Evolutionary conservation across 2,888 invertebrate genomes (phyloP), one percentile per base, ranked within the genome.

Genomic region (Amphimallon solstitiale): DNA sequence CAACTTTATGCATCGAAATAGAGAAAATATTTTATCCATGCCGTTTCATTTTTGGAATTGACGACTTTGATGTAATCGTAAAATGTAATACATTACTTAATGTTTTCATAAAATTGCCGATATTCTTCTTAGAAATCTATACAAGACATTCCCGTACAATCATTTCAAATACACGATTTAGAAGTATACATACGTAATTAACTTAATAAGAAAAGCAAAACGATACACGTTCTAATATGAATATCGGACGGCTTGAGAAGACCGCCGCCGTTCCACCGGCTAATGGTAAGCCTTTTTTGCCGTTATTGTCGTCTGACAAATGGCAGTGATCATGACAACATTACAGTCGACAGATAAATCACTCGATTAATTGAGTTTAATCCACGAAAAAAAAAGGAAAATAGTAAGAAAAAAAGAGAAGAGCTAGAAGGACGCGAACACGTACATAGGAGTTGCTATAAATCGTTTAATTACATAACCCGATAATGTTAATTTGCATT

Each of bases 381-480:
- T 34, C 56, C 34, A 43, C 34, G n/a, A 34, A 29, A 56, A 59
- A 54, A 54, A 40, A 29, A 3, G 29, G 29, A 5, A 29, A n/a
- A n/a, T n/a, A n/a, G n/a, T n/a, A n/a, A n/a, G n/a, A 29, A 29
- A 29, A 29, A 29, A 2, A 29, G 7, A 29, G 29, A 29, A 29
- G 29, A 59, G 56, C 34, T 29, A 59, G 43, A 59, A 43, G 15
- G 56, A 43, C 43, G 23, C 40, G 23, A 56, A 56, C 56, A 56
- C 56, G 56, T 59, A 59, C 56, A 43, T 43, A 59, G 43, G 43
- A 34, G 51, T 43, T 48, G 54, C 48, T 45, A 65, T 65, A 65
- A 65, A 65, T 65, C 56, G 64, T 59, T 59, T 59, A 65, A 65
- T 65, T 65, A 65, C 54, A 65, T 65, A 65, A 65, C 56, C 45